Conservation (phyloP, 2,888 invertebrate genomes). For the Lithophane ornitopus region DNA sequence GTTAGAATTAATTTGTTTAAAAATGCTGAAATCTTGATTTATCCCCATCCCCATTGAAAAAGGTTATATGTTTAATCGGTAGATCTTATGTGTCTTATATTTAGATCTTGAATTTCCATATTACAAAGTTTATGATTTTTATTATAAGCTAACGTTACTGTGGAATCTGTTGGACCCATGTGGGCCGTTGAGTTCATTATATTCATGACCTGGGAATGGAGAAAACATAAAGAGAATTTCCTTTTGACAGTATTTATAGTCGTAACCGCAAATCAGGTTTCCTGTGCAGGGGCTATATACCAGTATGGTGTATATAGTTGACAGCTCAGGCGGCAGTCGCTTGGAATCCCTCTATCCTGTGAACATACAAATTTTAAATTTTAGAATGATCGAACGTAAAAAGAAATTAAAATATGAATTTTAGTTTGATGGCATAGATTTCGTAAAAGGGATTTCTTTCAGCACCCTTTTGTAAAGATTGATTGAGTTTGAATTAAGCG, state of each 20-base stretch:
- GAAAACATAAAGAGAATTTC: slow-evolving; percentile 36
- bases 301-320: background rate
- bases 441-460: background rate
- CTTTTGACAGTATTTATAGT: slow-evolving; percentile 23
- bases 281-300: background rate
- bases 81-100: background rate
- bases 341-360: background rate
- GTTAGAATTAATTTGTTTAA: background rate
- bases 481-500: background rate
- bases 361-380: slow-evolving; percentile 2
- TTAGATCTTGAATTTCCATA: slow-evolving; percentile 4
- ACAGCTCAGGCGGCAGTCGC: background rate
- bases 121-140: background rate
- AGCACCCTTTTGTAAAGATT: background rate
- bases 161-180: background rate
- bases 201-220: slow-evolving; percentile 36
- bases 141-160: slow-evolving; percentile 12
- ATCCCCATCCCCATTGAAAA: background rate
- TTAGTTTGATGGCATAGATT: background rate
- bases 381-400: background rate
- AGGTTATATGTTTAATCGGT: background rate
- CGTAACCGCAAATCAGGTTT: slow-evolving; percentile 4
- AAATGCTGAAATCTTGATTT: background rate
- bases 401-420: background rate
- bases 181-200: slow-evolving; percentile 20